Percentiles rank a stretch among this genome's conserved stretches.
These are phyloP conservation scores for Eudorcas thomsonii DNA, from an alignment of 2,113 vertebrate species.

Conservation along the genomic window DNA sequence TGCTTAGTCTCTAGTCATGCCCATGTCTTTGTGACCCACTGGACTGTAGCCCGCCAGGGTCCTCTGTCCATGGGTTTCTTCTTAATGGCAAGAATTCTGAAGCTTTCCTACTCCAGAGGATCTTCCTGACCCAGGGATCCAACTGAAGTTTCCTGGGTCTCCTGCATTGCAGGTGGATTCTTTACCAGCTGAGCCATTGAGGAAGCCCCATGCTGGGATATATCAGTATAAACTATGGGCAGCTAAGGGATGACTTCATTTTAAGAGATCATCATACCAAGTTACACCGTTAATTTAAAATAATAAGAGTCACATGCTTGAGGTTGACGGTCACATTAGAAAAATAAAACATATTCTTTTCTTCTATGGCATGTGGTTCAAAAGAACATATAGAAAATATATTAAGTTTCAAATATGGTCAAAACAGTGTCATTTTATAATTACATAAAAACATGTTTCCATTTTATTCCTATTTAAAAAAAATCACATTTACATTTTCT, in stretches of 20 bases:
- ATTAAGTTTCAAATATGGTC: neutral
- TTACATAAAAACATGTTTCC: neutral
- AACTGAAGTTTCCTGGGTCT: neutral
- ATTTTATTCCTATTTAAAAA: neutral
- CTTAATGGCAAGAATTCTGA: neutral
- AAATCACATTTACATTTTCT: neutral
- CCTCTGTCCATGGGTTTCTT: neutral
- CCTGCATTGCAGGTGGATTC: neutral
- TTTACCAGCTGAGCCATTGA: neutral
- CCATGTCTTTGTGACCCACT: neutral
- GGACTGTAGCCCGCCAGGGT: neutral
- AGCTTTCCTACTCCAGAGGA: neutral
- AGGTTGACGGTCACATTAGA: neutral
- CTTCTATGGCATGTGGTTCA: neutral
- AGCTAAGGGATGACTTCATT: neutral
- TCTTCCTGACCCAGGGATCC: neutral
- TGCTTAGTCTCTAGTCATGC: neutral
- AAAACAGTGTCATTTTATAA: neutral
- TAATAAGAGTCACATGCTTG: neutral
- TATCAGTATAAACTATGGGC: neutral
- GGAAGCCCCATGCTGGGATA: neutral
- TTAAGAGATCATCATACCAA: neutral
- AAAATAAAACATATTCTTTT: neutral
- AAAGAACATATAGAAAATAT: neutral
- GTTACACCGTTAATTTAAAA: neutral